Evolutionary conservation across 2,797 vertebrate genomes (phyloP).

Genomic region (Coranthus polyacanthus): DNA sequence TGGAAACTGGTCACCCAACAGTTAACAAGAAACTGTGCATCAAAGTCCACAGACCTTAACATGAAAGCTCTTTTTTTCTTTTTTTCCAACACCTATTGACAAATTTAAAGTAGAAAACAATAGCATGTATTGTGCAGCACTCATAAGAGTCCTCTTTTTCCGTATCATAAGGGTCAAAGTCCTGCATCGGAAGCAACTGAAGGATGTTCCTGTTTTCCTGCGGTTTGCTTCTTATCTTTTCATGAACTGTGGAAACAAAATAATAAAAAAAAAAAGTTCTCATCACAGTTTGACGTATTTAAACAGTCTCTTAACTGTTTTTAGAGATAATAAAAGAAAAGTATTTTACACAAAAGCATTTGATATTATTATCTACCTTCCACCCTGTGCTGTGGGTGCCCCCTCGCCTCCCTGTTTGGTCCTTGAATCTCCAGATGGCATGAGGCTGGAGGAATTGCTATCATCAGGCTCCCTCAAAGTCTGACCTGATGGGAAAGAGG

Average conservation of each 20-base stretch:
- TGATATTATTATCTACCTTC: conserved; percentile 72
- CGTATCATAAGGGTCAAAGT: conserved; percentile 80
- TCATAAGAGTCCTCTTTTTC: conserved; percentile 66
- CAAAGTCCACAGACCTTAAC: conserved; percentile 75
- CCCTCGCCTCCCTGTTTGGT: conserved; percentile 89
- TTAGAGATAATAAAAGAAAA: not conserved
- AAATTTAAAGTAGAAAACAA: conserved; percentile 78
- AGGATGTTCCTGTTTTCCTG: conserved; percentile 60
- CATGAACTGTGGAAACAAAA: conserved; percentile 86
- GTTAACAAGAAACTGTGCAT: conserved; percentile 65
- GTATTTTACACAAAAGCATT: not conserved
- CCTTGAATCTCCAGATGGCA: conserved; percentile 91
- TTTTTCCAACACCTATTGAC: conserved; percentile 73
- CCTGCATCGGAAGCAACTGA: conserved; percentile 58
- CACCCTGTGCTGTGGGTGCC: conserved; percentile 81
- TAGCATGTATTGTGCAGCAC: conserved; percentile 85
- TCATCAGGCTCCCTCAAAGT: conserved; percentile 84
- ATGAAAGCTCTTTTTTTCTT: conserved; percentile 62
- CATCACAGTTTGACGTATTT: not conserved
- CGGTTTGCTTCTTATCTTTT: conserved; percentile 91
- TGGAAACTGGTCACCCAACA: conserved; percentile 48
- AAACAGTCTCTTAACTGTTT: not conserved
- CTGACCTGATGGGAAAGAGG: conserved; percentile 92
- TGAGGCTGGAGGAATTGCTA: conserved; percentile 89
- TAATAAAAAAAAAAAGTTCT: not conserved